phyloP scores from a whole-genome alignment of 1,140 invertebrate species.

The Drosophila ambigua region DNA sequence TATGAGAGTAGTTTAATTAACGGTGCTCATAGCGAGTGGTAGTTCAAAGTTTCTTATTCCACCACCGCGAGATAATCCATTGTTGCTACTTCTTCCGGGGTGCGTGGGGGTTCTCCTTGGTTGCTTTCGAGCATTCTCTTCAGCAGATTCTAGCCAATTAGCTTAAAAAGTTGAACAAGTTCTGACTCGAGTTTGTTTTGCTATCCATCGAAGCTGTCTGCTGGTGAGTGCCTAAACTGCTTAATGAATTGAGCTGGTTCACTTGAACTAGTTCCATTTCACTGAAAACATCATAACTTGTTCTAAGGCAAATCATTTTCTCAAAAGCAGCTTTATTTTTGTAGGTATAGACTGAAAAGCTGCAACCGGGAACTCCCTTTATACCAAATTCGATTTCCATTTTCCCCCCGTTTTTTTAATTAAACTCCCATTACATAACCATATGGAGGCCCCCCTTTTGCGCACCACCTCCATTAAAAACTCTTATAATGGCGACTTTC shows the following conservation, averaged over 20 bases:
- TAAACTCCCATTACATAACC: constrained; percentile 73
- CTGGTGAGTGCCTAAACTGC: constrained; percentile 12
- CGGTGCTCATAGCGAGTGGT: constrained; percentile 47
- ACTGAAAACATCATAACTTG: no score
- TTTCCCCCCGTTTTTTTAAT: constrained; percentile 50
- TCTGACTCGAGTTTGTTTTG: background rate
- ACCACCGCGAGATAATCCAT: constrained; percentile 5
- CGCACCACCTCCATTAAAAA: constrained; percentile 32
- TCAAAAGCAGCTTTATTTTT: no score
- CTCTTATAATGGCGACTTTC: constrained; percentile 3
- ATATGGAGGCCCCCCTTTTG: constrained; percentile 18
- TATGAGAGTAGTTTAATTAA: constrained; percentile 45
- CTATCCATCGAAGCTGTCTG: no score
- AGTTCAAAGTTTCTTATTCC: constrained; percentile 27
- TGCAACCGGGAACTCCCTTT: no score
- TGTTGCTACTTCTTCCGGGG: constrained; percentile 11
- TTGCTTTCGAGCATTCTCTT: background rate
- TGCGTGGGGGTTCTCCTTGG: background rate
- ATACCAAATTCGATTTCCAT: no score
- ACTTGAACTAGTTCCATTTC: no score
- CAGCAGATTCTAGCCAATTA: constrained; percentile 17
- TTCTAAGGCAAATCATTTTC: no score
- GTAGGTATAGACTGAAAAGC: no score
- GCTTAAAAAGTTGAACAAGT: constrained; percentile 1
- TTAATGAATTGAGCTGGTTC: constrained; percentile 16